Evolutionary conservation across 1,140 invertebrate species (phyloP).

Genomic region (Cyclina sinensis): DNA sequence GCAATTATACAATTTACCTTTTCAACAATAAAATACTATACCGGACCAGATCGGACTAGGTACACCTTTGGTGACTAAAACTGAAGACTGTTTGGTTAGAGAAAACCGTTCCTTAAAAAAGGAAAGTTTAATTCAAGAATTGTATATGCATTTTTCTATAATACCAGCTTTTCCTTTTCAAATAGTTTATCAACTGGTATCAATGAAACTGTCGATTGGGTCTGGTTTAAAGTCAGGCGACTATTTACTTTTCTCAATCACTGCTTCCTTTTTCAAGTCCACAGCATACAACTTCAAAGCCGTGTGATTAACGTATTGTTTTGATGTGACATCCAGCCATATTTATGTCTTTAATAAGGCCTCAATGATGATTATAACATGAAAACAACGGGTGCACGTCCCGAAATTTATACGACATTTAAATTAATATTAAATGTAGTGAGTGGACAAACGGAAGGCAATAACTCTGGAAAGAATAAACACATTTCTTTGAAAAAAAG

Average conservation of each 20-base stretch:
- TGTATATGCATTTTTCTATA: background rate
- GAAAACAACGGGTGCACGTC: conserved; percentile 19
- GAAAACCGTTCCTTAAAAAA: background rate
- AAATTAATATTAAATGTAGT: conserved; percentile 26
- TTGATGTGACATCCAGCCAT: conserved; percentile 62
- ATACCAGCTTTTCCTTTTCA: background rate
- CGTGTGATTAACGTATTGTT: conserved; percentile 48
- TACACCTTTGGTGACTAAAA: too few relatives aligned
- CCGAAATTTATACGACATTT: conserved; percentile 60
- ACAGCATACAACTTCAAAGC: conserved; percentile 65
- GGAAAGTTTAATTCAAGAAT: background rate
- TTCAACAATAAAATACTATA: too few relatives aligned
- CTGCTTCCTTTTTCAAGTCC: conserved; percentile 32
- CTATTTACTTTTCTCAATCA: conserved; percentile 45
- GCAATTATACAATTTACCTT: too few relatives aligned
- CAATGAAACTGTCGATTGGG: conserved; percentile 23
- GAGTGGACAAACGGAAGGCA: background rate
- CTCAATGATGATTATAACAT: conserved; percentile 15
- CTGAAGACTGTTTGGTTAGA: too few relatives aligned
- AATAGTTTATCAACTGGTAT: conserved; percentile 2
- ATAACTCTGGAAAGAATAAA: conserved; percentile 1
- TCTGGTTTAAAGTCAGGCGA: conserved; percentile 11
- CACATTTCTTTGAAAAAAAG: background rate
- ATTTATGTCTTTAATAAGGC: conserved; percentile 67
- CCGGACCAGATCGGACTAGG: too few relatives aligned